Conservation (phyloP, 2,113 vertebrate genomes). For the Poicephalus meyeri region DNA sequence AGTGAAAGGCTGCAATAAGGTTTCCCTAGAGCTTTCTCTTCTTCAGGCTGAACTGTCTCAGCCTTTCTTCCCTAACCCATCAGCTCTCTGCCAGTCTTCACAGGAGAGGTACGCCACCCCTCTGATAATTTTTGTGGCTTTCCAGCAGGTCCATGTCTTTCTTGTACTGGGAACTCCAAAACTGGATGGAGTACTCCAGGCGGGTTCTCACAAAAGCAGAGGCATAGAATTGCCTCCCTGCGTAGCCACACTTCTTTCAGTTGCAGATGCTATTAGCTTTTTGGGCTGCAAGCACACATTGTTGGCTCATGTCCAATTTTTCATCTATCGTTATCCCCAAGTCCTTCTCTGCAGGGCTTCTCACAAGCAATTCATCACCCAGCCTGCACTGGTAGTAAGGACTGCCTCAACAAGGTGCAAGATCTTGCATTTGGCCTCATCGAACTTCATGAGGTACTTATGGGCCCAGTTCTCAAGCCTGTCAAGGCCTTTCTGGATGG, state of each 20-base stretch:
- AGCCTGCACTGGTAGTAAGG: too few species aligned
- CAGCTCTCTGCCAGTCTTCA: neutral
- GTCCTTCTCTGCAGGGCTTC: neutral
- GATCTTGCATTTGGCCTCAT: neutral
- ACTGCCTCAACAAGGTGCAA: neutral
- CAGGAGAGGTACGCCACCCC: neutral
- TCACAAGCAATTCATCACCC: neutral
- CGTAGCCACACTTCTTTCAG: neutral
- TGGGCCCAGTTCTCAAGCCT: neutral
- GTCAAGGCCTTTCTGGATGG: neutral
- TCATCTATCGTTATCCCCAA: too few species aligned
- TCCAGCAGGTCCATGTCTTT: neutral
- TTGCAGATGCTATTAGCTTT: rapidly evolving
- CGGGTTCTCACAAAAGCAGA: neutral
- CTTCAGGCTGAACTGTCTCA: neutral
- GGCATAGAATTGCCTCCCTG: neutral
- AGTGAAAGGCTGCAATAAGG: neutral
- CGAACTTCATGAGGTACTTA: neutral
- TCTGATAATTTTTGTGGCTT: neutral
- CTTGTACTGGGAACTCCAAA: neutral
- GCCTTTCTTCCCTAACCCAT: neutral
- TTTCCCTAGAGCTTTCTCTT: neutral
- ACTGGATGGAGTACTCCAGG: neutral
- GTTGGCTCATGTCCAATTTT: neutral
- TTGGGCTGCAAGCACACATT: neutral